A percentile compares a stretch with the other conserved stretches of the same genome.
Conservation (phyloP, 2,797 vertebrate genomes). For the Muraenolepis orangiensis region DNA sequence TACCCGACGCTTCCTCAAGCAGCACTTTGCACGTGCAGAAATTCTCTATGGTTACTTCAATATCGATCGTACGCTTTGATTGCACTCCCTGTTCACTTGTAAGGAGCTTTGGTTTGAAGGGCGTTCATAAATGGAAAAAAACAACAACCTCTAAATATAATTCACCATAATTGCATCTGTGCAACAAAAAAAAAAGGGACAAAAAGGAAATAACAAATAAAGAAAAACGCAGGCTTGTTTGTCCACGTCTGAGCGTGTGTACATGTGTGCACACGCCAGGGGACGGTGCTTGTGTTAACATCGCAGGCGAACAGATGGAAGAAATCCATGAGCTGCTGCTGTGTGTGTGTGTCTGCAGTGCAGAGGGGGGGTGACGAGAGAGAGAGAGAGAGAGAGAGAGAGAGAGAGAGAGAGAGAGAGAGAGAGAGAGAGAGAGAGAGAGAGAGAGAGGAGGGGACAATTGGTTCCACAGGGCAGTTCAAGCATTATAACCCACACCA, state of each 20-base stretch:
- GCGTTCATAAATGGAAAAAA: no score
- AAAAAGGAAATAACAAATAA: neutral
- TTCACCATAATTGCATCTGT: neutral
- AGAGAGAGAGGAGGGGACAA: neutral
- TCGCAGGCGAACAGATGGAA: neutral
- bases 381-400: neutral
- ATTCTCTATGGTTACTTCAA: neutral
- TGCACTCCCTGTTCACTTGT: neutral
- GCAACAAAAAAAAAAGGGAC: neutral
- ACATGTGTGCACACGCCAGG: neutral
- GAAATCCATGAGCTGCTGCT: neutral
- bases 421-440: neutral
- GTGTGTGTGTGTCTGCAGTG: no score
- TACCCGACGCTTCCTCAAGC: neutral
- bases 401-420: neutral
- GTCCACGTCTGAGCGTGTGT: neutral
- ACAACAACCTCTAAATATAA: neutral
- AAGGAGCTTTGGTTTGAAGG: neutral
- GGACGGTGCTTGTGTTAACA: neutral
- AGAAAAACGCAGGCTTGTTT: neutral
- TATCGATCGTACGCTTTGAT: neutral
- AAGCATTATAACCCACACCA: neutral
- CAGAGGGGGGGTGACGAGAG: neutral
- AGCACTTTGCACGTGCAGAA: neutral
- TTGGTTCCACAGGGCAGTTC: neutral